phyloP scores from a whole-genome alignment of 2,797 vertebrate genomes.

The Coendou prehensilis region DNA sequence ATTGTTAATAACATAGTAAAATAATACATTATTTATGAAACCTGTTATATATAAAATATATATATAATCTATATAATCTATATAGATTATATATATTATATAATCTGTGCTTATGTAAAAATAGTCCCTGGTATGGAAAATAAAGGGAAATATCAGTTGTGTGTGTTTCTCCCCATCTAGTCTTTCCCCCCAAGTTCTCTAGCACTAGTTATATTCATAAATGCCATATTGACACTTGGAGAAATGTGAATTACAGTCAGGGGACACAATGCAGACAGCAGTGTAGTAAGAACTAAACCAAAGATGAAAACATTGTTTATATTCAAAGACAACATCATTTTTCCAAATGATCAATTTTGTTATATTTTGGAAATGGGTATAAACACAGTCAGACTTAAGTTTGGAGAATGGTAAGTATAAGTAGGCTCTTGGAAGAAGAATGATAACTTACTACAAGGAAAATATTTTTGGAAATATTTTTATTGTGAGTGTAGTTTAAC shows the following conservation, averaged over 20 bases:
- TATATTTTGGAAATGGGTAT: background rate
- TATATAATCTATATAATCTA: no score
- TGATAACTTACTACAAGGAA: background rate
- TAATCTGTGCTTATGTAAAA: background rate
- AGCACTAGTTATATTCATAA: background rate
- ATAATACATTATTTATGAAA: background rate
- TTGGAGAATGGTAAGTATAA: background rate
- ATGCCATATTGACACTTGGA: background rate
- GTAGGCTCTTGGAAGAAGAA: background rate
- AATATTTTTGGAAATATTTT: background rate
- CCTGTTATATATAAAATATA: background rate
- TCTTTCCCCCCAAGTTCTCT: background rate
- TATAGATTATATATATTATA: background rate
- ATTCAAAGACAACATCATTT: background rate
- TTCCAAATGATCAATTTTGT: background rate
- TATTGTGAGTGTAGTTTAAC: background rate
- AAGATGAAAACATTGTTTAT: background rate
- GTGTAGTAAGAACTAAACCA: background rate
- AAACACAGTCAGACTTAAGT: background rate
- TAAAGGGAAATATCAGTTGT: background rate
- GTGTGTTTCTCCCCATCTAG: background rate
- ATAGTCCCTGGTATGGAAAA: background rate
- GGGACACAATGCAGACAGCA: background rate
- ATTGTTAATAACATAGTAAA: conserved; percentile 24
- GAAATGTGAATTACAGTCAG: background rate